Evolutionary conservation across 2,113 vertebrate genomes (phyloP), one percentile per base, ranked within the genome.

Genomic region (Thalassarche chlororhynchos): DNA sequence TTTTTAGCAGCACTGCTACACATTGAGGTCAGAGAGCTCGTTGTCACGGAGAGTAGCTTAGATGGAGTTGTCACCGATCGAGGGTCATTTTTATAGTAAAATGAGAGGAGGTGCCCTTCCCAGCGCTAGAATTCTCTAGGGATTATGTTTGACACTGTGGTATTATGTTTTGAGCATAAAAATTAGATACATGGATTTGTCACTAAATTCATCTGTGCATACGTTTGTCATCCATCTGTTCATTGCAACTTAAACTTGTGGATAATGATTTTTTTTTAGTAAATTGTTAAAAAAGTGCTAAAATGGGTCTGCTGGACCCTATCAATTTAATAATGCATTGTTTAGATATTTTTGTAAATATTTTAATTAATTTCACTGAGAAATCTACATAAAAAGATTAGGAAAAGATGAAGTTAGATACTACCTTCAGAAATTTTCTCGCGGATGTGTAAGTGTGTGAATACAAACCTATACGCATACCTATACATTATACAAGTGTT

Each of bases 221-320:
- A 97, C 84, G 84, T 96, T 97, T 98, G 96, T 91, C 96, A 95
- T 90, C 96, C 97, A 98, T 98, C 97, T 97, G 96, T 97, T 97
- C 97, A 38, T 61, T 96, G 93, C 96, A 95, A 91, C 65, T 88
- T 96, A 97, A 97, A 97, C 60, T 90, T 69, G 78, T n/a, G 12
- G 91, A 57, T 84, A 96, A 94, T 93, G 55, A 55, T 66, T 92
- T 90, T 93, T 93, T 95, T 96, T 97, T 96, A 90, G 79, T 91
- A 90, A 87, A 96, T 96, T 89, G 89, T 91, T 96, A 24, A 74
- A 94, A 71, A 89, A 96, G 70, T 93, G 93, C 89, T 94, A 96
- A 96, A 96, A 75, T 17, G 64, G 78, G 81, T 93, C 82, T 96
- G 70, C 58, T 96, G 97, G 93, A 94, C 94, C 75, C 75, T 83